phyloP scores from a whole-genome alignment of 2,113 vertebrate genomes.

The Dinomys branickii region DNA sequence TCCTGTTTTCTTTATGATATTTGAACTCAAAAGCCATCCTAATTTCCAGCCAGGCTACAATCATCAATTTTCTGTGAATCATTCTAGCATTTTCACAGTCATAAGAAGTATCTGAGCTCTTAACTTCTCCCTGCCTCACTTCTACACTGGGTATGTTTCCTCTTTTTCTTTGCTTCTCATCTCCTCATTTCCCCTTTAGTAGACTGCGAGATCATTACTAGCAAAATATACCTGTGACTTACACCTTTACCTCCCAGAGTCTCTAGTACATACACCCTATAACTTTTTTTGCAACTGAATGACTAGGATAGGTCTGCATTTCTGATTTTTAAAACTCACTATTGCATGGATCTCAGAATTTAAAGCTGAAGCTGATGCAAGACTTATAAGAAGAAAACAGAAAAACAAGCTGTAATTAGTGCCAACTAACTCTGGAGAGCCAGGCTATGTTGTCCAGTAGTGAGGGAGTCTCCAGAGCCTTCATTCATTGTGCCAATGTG shows the following conservation, averaged over 20 bases:
- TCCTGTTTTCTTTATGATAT: neutral
- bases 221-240: neutral
- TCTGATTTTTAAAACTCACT: conserved; percentile 51
- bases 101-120: neutral
- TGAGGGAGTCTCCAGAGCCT: conserved; percentile 87
- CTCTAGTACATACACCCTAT: neutral
- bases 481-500: conserved; percentile 86
- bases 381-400: conserved; percentile 57
- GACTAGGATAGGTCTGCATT: conserved; percentile 17
- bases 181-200: neutral
- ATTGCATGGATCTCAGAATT: conserved; percentile 85
- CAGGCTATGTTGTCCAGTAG: conserved; percentile 88
- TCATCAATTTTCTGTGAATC: neutral
- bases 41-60: neutral
- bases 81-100: neutral
- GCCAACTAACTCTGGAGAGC: conserved; percentile 84
- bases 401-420: conserved; percentile 87
- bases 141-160: neutral
- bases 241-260: neutral
- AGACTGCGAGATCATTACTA: neutral
- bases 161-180: neutral
- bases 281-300: neutral
- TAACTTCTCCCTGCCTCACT: neutral
- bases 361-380: conserved; percentile 88
- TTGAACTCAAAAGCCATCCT: neutral